Evolutionary conservation across 2,888 invertebrate genomes (phyloP), one percentile per base, ranked within the genome.

Genomic region (Colostygia pectinataria): DNA sequence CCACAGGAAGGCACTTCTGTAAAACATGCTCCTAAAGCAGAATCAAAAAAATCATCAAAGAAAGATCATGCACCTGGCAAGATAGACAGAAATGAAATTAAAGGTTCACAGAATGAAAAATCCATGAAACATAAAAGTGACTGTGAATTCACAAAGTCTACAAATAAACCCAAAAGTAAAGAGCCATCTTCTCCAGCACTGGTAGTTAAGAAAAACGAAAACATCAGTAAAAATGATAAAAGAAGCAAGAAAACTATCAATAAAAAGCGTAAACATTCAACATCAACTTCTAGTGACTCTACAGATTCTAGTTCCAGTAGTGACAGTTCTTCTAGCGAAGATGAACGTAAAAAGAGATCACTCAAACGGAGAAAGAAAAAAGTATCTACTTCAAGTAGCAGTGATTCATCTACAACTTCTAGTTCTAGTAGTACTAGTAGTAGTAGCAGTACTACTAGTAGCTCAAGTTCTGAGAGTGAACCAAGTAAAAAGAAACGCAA

Each of bases 281-380:
- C 84, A 27, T 79, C 84, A 43, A 74, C 78, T 23, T 81, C 88
- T 15, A 81, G 81, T 1, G 77, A 73, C 58, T 77, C 85, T 13
- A 76, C 85, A 12, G 79, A 79, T 9, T 71, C 80, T 13, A 86
- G 78, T 63, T 77, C 85, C 2, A 81, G 76, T 54, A 80, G 79
- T 57, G 80, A 80, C 3, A 85, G 80, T 61, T 80, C 85, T 12
- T 83, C 86, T 8, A 84, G 83, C 66, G 83, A 82, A 25, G 74
- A 77, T 50, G 65, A 58, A 37, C 83, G 71, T 45, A 85, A 74
- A 58, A 86, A 70, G 40, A 75, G 69, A 39, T 42, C 65, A 14
- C 67, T 59, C 6, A 66, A 56, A 57, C 70, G 65, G 42, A 80
- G 69, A 59, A 81, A 70, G 54, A 80, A 74, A 57, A 81, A 78